phyloP scores from a whole-genome alignment of 2,888 invertebrate species.

The Tachina lurida region DNA sequence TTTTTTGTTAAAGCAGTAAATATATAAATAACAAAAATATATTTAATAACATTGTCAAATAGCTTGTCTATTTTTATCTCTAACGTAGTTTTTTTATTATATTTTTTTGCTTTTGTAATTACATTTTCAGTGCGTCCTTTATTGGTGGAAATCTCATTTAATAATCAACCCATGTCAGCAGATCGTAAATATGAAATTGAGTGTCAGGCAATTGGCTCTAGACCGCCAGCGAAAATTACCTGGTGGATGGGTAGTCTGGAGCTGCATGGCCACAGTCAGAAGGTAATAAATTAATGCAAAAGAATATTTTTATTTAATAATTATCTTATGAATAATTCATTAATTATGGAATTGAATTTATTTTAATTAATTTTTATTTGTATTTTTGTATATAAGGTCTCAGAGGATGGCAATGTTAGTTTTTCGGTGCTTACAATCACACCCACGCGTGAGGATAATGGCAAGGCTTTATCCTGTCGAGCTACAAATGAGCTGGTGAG shows the following conservation, averaged over 20 bases:
- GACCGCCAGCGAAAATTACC: conserved; percentile 92
- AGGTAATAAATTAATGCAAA: conserved; percentile 74
- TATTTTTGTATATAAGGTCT: conserved; percentile 84
- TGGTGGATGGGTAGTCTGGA: conserved; percentile 93
- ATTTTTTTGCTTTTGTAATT: background rate
- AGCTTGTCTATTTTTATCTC: background rate
- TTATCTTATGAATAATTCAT: background rate
- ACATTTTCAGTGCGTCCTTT: conserved; percentile 90
- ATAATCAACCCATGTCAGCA: conserved; percentile 92
- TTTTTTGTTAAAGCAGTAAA: no score
- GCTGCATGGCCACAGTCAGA: conserved; percentile 84
- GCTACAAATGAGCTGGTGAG: conserved; percentile 90
- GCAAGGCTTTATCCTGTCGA: conserved; percentile 90
- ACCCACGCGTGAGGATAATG: conserved; percentile 91
- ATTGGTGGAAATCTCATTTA: conserved; percentile 89
- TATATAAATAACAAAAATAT: background rate
- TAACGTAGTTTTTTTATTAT: conserved; percentile 8
- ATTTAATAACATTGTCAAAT: background rate
- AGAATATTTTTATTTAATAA: no score
- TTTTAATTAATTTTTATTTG: background rate
- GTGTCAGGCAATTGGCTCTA: conserved; percentile 92
- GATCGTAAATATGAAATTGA: conserved; percentile 91
- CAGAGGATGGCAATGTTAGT: conserved; percentile 91
- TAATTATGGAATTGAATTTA: background rate
- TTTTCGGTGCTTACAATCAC: conserved; percentile 89